phyloP scores from a whole-genome alignment of 2,888 invertebrate genomes.

The Trypoxylon attenuatum region DNA sequence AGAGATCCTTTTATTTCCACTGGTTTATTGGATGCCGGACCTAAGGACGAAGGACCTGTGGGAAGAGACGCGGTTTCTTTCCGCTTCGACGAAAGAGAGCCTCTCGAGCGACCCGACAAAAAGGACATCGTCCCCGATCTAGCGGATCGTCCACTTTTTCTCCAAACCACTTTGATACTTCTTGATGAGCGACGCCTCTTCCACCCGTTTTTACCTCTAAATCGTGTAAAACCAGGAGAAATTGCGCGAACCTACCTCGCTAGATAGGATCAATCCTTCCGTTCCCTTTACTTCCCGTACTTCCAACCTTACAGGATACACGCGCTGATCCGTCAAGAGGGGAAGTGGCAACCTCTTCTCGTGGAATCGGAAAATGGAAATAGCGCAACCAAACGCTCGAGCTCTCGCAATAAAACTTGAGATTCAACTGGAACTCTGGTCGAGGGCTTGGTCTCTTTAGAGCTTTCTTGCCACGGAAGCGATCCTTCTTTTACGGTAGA shows the following conservation, averaged over 20 bases:
- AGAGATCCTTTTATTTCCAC: conserved; percentile 47
- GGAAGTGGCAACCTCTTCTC: no score
- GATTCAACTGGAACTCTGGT: conserved; percentile 8
- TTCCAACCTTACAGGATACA: no score
- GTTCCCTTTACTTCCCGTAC: no score
- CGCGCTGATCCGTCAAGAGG: no score
- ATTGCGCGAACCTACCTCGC: no score
- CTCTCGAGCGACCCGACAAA: background rate
- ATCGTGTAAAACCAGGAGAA: background rate
- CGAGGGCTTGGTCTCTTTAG: background rate
- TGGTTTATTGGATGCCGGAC: conserved; percentile 48
- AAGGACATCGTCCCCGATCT: conserved; percentile 1
- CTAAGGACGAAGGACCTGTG: conserved; percentile 30
- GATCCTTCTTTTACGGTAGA: conserved; percentile 46
- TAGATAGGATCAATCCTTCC: no score
- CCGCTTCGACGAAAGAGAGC: conserved; percentile 26
- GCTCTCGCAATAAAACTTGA: conserved; percentile 28
- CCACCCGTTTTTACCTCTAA: background rate
- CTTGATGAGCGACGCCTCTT: background rate
- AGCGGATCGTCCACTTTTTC: conserved; percentile 1
- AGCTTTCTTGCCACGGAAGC: conserved; percentile 23
- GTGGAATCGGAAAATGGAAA: no score
- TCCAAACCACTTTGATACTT: background rate
- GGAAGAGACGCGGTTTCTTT: conserved; percentile 31
- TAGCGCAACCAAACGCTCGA: no score